Evolutionary conservation across 2,888 invertebrate genomes (phyloP), one percentile per base, ranked within the genome.

Genomic region (Drosophila kambysellisi): DNA sequence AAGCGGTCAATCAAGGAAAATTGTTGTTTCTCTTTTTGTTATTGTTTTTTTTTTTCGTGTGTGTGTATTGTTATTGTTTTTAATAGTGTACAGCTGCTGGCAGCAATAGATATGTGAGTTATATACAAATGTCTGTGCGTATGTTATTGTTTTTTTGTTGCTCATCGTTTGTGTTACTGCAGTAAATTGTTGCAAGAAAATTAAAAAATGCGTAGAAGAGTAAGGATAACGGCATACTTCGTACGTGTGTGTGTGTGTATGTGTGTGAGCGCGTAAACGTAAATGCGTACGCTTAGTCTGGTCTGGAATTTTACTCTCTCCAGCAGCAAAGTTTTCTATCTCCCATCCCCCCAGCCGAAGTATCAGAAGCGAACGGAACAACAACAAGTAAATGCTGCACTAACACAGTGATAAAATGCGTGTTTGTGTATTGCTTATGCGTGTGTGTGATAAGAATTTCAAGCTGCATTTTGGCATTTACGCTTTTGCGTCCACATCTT

Each of bases 221-320:
- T 65, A 41, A 63, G 73, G 76, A 79, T 76, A 80, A 79, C 63
- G 60, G 57, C 33, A 25, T 46, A 59, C 48, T 63, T 30, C 53
- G 41, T 51, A 35, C 20, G 50, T 46, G 29, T 43, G 15, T 46
- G 29, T 43, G 15, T 65, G 50, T 60, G 61, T 41, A 25, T 51
- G 43, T 57, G 52, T 60, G 54, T 59, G 58, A 66, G 74, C 62
- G 82, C 74, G 77, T 81, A 76, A 76, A 81, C 76, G 87, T 83
- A 83, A 81, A 86, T 88, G 87, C 84, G 87, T 83, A 89, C 77
- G 72, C 84, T 81, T 67, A 58, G 80, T 81, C 75, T 69, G 78
- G 75, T 53, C 74, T 83, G 65, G 71, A 75, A 76, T 71, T 75
- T 60, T 71, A 32, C 53, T 61, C 64, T 62, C 61, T 71, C 50